These are phyloP conservation scores for Perdita meconis DNA, from an alignment of 2,888 invertebrate species.

Conservation along the genomic window DNA sequence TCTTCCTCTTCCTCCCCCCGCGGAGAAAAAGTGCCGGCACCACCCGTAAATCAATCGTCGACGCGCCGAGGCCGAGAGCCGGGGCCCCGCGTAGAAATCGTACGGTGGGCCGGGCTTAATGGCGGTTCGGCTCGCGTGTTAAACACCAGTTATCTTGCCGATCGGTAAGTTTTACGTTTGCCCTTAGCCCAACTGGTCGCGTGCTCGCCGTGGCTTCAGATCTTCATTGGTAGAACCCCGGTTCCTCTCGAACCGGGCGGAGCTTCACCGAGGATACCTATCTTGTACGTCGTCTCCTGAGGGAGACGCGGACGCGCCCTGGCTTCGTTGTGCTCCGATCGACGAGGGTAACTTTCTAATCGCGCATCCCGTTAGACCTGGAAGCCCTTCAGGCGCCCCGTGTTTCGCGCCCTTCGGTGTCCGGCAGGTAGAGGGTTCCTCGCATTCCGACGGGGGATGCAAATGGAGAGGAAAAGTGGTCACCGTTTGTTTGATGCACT, in stretches of 20 bases:
- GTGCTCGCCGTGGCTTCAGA: slow-evolving; percentile 76
- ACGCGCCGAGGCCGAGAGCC: slow-evolving; percentile 37
- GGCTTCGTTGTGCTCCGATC: slow-evolving; percentile 16
- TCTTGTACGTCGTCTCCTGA: slow-evolving; percentile 38
- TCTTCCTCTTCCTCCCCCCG: too few relatives aligned
- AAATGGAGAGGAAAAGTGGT: slow-evolving; percentile 17
- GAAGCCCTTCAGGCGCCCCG: slow-evolving; percentile 11
- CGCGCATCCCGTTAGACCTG: neutral
- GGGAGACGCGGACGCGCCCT: slow-evolving; percentile 19
- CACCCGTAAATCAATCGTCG: slow-evolving; percentile 68
- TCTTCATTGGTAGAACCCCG: slow-evolving; percentile 77
- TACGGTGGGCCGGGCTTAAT: slow-evolving; percentile 77
- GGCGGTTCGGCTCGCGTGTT: slow-evolving; percentile 80
- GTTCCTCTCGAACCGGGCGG: slow-evolving; percentile 66
- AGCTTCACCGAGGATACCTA: slow-evolving; percentile 63
- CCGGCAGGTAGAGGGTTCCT: slow-evolving; percentile 21
- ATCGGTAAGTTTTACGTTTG: slow-evolving; percentile 81
- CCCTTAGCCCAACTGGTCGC: slow-evolving; percentile 78
- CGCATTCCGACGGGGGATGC: slow-evolving; percentile 20
- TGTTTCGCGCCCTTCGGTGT: neutral
- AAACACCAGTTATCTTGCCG: slow-evolving; percentile 80
- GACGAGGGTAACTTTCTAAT: slow-evolving; percentile 6
- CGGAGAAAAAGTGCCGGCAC: slow-evolving; percentile 66
- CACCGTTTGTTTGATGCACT: slow-evolving; percentile 20
- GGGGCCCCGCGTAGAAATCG: slow-evolving; percentile 77